Evolutionary conservation across 2,888 invertebrate species (phyloP).

Genomic region (Watsonalla cultraria): DNA sequence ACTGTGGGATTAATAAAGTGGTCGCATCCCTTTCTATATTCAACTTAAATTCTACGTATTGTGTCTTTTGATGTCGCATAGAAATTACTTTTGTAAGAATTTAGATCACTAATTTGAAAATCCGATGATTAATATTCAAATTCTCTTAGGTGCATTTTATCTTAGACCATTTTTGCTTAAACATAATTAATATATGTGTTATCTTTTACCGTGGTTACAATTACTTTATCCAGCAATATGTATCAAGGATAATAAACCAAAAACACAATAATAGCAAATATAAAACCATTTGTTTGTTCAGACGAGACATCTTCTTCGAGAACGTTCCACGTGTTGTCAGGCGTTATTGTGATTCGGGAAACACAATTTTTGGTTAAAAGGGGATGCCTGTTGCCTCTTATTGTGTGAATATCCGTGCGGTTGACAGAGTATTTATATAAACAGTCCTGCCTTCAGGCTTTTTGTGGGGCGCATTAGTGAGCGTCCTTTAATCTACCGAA

Average conservation of each 20-base stretch:
- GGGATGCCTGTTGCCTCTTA: slow-evolving; percentile 37
- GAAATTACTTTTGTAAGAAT: not conserved
- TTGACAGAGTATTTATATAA: slow-evolving; percentile 65
- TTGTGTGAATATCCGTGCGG: slow-evolving; percentile 55
- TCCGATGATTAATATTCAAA: no score
- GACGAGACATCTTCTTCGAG: slow-evolving; percentile 34
- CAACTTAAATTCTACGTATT: not conserved
- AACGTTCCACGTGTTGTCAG: slow-evolving; percentile 30
- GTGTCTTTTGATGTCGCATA: not conserved
- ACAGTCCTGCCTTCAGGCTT: slow-evolving; percentile 39
- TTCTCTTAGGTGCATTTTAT: no score
- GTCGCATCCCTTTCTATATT: slow-evolving; percentile 16
- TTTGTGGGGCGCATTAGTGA: slow-evolving; percentile 58
- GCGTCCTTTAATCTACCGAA: slow-evolving; percentile 51
- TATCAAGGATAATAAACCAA: not conserved
- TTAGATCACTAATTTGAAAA: no score
- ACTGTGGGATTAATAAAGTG: slow-evolving; percentile 32
- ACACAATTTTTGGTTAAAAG: slow-evolving; percentile 59
- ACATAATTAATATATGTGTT: no score
- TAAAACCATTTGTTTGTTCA: slow-evolving; percentile 32
- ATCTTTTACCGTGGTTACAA: no score
- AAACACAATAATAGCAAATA: slow-evolving; percentile 3
- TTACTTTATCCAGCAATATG: no score
- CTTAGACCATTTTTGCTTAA: no score
- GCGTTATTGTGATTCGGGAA: slow-evolving; percentile 48